A percentile compares a stretch with the other conserved stretches of the same genome.
phyloP scores from a whole-genome alignment of 2,113 vertebrate species.

The Dipodomys ordii region DNA sequence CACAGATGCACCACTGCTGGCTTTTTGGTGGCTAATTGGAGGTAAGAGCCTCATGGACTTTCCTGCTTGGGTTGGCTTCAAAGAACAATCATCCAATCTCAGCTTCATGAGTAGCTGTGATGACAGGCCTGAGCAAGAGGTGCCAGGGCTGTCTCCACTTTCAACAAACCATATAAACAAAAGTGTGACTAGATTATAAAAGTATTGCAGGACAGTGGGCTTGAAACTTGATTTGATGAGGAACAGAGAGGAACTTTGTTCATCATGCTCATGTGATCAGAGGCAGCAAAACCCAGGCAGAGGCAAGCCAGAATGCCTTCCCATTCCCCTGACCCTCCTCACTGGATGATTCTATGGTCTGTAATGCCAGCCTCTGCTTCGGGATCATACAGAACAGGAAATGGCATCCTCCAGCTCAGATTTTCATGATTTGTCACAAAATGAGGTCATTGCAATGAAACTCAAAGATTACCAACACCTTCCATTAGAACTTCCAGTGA shows the following conservation, averaged over 20 bases:
- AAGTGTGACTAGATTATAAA: background rate
- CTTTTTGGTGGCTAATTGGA: too few relatives aligned
- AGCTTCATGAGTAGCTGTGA: too few relatives aligned
- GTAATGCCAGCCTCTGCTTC: background rate
- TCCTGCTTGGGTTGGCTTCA: too few relatives aligned
- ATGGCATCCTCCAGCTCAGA: background rate
- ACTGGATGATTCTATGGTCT: background rate
- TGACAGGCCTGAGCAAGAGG: too few relatives aligned
- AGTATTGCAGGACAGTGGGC: background rate
- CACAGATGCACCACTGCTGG: background rate
- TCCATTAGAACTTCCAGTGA: constrained; percentile 9
- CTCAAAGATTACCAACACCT: background rate
- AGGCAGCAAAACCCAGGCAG: background rate
- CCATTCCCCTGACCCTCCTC: background rate
- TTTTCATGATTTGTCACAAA: constrained; percentile 26
- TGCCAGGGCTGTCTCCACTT: background rate
- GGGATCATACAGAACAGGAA: background rate
- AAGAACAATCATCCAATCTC: too few relatives aligned
- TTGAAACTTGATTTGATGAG: background rate
- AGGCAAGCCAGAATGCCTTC: background rate
- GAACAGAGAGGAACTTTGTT: background rate
- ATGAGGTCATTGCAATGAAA: constrained; percentile 24
- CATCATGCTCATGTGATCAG: background rate
- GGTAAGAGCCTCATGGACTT: too few relatives aligned
- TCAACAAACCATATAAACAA: constrained; percentile 10